These are phyloP conservation scores for Ophioderma brevispina DNA, from an alignment of 35 echinoderm and acorn worm species.

Conservation along the genomic window DNA sequence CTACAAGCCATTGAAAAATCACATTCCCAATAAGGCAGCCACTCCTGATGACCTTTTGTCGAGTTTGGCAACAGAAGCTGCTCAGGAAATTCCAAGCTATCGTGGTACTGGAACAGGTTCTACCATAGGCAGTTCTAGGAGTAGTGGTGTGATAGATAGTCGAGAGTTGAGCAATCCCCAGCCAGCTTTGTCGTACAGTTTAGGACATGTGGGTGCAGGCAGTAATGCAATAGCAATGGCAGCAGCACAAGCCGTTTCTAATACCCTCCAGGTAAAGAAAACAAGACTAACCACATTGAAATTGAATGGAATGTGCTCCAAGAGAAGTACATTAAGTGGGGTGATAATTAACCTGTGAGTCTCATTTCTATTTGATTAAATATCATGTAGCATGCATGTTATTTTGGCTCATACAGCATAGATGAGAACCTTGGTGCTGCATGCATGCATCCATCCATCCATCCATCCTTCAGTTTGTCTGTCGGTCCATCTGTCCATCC, in stretches of 20 bases:
- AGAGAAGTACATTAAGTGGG: too few species aligned
- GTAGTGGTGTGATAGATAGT: background rate
- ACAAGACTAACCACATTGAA: too few species aligned
- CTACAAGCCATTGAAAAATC: conserved; percentile 48
- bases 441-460: too few species aligned
- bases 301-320: too few species aligned
- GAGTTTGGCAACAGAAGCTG: conserved; percentile 62
- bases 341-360: too few species aligned
- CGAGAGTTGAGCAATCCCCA: conserved; percentile 20
- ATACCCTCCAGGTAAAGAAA: conserved; percentile 90
- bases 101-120: background rate
- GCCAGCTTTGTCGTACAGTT: conserved; percentile 79
- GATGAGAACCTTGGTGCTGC: too few species aligned
- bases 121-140: background rate
- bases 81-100: conserved; percentile 68
- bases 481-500: too few species aligned
- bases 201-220: conserved; percentile 84
- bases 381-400: too few species aligned
- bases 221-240: conserved; percentile 93
- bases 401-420: too few species aligned
- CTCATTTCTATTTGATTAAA: too few species aligned
- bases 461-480: too few species aligned
- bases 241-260: conserved; percentile 95
- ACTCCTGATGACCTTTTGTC: conserved; percentile 76
- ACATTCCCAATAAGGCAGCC: conserved; percentile 64